Evolutionary conservation across 2,113 vertebrate genomes (phyloP).

Genomic region (Megaceryle maxima): DNA sequence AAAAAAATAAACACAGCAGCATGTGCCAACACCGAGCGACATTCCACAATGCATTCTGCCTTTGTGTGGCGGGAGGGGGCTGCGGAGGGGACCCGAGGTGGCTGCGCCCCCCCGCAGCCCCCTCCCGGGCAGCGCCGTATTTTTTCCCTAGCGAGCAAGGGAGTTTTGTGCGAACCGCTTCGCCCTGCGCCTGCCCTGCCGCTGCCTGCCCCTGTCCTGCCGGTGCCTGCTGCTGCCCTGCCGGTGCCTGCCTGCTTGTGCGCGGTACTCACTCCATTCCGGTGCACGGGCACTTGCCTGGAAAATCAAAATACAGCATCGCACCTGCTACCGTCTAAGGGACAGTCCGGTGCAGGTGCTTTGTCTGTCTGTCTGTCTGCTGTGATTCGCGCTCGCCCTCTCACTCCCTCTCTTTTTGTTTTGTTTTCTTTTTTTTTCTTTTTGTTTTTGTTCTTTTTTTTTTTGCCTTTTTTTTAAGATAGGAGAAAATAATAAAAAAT

Average conservation of each 20-base stretch:
- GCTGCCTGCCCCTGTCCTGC: neutral
- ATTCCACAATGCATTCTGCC: slow-evolving; percentile 79
- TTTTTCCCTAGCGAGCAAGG: neutral
- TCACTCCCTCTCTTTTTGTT: slow-evolving; percentile 63
- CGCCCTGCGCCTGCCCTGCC: slow-evolving; percentile 60
- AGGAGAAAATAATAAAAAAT: slow-evolving; percentile 9
- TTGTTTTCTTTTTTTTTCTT: neutral
- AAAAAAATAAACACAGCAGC: slow-evolving; percentile 84
- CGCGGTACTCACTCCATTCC: slow-evolving; percentile 75
- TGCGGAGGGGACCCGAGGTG: slow-evolving; percentile 11
- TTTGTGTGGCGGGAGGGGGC: slow-evolving; percentile 66
- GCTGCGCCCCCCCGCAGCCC: neutral
- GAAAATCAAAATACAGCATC: slow-evolving; percentile 84
- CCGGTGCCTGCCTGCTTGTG: neutral
- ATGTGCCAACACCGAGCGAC: slow-evolving; percentile 85
- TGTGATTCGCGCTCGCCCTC: slow-evolving; percentile 57
- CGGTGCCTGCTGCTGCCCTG: neutral
- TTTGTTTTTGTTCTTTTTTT: slow-evolving; percentile 12
- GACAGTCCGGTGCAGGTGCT: slow-evolving; percentile 86
- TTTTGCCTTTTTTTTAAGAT: slow-evolving; percentile 26
- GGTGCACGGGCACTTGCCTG: slow-evolving; percentile 79
- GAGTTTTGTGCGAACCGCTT: slow-evolving; percentile 55
- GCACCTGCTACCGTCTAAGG: slow-evolving; percentile 84
- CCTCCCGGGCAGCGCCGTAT: slow-evolving; percentile 1
- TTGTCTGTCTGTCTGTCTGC: slow-evolving; percentile 56